Percentiles rank a stretch among this genome's conserved stretches.
Evolutionary conservation across 2,113 vertebrate species (phyloP).

Genomic region (Henicopernis longicauda): DNA sequence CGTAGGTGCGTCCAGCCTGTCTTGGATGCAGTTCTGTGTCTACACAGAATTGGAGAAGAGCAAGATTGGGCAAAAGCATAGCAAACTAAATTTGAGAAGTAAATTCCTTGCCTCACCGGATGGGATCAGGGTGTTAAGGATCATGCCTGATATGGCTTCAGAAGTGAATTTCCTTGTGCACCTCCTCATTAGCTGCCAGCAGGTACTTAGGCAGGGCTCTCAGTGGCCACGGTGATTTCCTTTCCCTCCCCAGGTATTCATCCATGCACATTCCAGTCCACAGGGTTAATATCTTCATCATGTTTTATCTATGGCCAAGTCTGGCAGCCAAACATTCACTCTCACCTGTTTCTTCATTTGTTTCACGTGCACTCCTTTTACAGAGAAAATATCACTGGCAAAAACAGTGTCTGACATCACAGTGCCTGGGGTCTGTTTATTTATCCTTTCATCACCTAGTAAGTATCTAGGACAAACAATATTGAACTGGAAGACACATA

Average conservation of each 20-base stretch:
- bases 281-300: conserved; percentile 21
- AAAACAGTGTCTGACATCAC: conserved; percentile 21
- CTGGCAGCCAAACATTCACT: neutral
- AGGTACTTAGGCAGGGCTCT: conserved; percentile 1
- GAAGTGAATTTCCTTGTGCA: neutral
- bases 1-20: neutral
- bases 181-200: conserved; percentile 13
- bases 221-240: neutral
- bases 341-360: conserved; percentile 51
- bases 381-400: conserved; percentile 12
- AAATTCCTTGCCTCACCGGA: neutral
- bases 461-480: conserved; percentile 38
- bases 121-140: neutral
- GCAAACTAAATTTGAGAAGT: neutral
- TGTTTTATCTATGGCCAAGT: conserved; percentile 52
- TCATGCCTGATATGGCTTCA: neutral
- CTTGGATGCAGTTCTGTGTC: neutral
- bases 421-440: conserved; percentile 3
- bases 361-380: neutral
- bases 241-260: conserved; percentile 41
- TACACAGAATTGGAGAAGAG: neutral
- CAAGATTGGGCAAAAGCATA: neutral
- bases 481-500: neutral
- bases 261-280: neutral
- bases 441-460: conserved; percentile 55